These are phyloP conservation scores for Sarcophaga subvicina DNA, from an alignment of 2,888 invertebrate genomes.

Conservation along the genomic window DNA sequence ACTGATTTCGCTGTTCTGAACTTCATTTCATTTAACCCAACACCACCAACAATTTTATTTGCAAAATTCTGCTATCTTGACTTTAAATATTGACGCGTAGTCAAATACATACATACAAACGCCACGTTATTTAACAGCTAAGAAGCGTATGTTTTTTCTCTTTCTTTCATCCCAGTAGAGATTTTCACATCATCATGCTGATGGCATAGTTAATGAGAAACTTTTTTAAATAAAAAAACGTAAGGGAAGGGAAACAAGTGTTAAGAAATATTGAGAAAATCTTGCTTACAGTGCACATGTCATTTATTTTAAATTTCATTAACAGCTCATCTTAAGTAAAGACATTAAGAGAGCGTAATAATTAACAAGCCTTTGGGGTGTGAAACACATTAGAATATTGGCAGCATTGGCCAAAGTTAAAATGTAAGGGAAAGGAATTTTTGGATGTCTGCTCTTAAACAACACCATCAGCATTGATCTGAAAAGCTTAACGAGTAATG, in stretches of 20 bases:
- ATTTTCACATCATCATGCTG: neutral
- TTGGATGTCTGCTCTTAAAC: neutral
- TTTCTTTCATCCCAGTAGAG: neutral
- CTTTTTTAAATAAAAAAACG: neutral
- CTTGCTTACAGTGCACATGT: slow-evolving; percentile 16
- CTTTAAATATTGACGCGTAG: too few species aligned
- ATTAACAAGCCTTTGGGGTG: neutral
- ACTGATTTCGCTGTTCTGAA: too few species aligned
- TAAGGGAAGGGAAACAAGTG: too few species aligned
- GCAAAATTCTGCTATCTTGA: too few species aligned
- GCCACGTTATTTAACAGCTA: too few species aligned
- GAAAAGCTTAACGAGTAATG: too few species aligned
- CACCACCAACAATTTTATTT: too few species aligned
- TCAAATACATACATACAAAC: too few species aligned
- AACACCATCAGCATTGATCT: too few species aligned
- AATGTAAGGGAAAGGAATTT: neutral
- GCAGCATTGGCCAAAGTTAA: neutral
- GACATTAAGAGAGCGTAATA: neutral
- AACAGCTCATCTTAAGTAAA: neutral
- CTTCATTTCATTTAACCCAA: too few species aligned
- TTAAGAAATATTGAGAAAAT: neutral
- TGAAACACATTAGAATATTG: neutral
- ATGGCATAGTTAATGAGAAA: slow-evolving; percentile 9
- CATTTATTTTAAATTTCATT: slow-evolving; percentile 28
- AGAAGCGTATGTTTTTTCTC: neutral